Conservation (phyloP, 1,140 invertebrate species). For the Magallana gigas region DNA sequence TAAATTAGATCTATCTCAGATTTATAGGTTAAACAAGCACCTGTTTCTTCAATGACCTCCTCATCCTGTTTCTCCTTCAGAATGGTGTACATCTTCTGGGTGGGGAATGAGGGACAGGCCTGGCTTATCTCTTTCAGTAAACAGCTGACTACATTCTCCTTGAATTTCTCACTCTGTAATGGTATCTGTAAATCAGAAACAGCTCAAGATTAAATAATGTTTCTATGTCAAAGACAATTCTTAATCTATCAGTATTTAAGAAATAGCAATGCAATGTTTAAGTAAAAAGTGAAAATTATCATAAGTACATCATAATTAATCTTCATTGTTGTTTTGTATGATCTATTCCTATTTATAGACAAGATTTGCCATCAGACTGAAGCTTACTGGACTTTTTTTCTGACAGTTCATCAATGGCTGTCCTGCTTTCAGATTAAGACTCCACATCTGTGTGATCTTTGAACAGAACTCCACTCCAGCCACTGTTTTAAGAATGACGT, state of each 20-base stretch:
- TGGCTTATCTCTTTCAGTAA: conserved; percentile 59
- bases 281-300: no score
- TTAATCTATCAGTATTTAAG: no score
- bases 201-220: neutral
- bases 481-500: neutral
- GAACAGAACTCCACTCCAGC: neutral
- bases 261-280: no score
- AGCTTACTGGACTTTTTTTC: neutral
- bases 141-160: conserved; percentile 9
- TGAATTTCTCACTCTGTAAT: neutral
- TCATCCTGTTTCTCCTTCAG: conserved; percentile 59
- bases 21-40: neutral
- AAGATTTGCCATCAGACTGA: no score
- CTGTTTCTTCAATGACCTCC: conserved; percentile 29
- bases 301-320: no score
- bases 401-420: neutral
- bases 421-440: neutral
- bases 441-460: neutral
- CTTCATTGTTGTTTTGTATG: no score
- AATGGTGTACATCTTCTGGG: conserved; percentile 60
- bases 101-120: conserved; percentile 59
- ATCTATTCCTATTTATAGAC: no score
- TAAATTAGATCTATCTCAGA: no score
- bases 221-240: no score
- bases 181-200: neutral